These are phyloP conservation scores for Siderastrea siderea DNA, from an alignment of 92 coral and sea anemone species.

Conservation along the genomic window DNA sequence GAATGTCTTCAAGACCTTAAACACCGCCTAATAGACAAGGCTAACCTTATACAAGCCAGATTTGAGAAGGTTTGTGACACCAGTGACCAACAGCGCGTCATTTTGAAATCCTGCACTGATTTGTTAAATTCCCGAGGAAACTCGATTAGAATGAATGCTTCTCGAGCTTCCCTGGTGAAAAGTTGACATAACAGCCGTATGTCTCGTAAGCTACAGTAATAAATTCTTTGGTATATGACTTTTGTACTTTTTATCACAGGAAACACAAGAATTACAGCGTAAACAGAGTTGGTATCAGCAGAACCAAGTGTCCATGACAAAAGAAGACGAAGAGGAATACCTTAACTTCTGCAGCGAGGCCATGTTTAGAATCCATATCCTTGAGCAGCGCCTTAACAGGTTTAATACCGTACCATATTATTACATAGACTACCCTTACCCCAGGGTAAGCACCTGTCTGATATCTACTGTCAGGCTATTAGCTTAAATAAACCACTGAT, in stretches of 20 bases:
- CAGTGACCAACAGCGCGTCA: background rate
- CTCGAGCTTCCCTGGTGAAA: too few species aligned
- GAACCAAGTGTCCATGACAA: constrained; percentile 97
- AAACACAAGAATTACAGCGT: constrained; percentile 97
- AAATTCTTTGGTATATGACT: background rate
- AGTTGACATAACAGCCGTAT: too few species aligned
- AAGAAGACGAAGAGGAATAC: constrained; percentile 99
- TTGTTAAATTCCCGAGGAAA: too few species aligned
- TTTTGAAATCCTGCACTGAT: too few species aligned
- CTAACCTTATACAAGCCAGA: constrained; percentile 97
- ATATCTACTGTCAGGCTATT: too few species aligned
- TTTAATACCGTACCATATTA: background rate
- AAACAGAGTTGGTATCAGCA: constrained; percentile 99
- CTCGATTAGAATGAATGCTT: too few species aligned
- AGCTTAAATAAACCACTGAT: too few species aligned
- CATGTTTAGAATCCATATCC: constrained; percentile 99
- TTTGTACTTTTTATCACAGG: constrained; percentile 59
- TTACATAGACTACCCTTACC: background rate
- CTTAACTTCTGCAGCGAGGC: constrained; percentile 98
- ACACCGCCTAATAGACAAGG: constrained; percentile 96
- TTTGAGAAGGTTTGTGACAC: constrained; percentile 90
- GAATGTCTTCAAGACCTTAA: constrained; percentile 99
- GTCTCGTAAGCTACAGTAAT: too few species aligned
- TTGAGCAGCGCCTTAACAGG: constrained; percentile 97
- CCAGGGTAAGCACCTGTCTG: too few species aligned